Conservation (phyloP, 2,888 invertebrate species). For the Ectropis crepuscularia region DNA sequence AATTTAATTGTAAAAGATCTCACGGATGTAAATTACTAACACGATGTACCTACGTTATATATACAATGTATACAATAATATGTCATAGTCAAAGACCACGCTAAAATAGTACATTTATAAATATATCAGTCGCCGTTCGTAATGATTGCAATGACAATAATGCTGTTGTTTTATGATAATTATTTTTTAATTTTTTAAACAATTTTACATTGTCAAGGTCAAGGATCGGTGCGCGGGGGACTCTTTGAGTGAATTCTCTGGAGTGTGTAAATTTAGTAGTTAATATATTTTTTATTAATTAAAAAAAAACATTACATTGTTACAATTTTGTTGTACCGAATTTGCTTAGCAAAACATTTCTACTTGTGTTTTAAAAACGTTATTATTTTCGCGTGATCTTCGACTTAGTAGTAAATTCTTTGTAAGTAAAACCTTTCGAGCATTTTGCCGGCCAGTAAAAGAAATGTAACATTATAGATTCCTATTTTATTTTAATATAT, state of each 20-base stretch:
- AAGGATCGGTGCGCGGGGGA: too few relatives aligned
- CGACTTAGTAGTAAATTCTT: slow-evolving; percentile 12
- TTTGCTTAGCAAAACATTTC: too few relatives aligned
- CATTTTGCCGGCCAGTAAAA: slow-evolving; percentile 74
- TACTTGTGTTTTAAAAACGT: too few relatives aligned
- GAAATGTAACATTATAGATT: slow-evolving; percentile 50
- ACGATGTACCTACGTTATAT: background rate
- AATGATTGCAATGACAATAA: too few relatives aligned
- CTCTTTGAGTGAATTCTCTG: too few relatives aligned
- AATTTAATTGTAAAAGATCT: slow-evolving; percentile 53
- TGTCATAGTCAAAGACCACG: slow-evolving; percentile 12
- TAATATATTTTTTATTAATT: too few relatives aligned
- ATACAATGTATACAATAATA: slow-evolving; percentile 6
- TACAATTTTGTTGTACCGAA: too few relatives aligned
- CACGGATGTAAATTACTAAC: slow-evolving; percentile 42
- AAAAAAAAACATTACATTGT: too few relatives aligned
- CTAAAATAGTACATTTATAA: background rate
- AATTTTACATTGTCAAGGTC: too few relatives aligned
- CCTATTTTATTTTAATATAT: slow-evolving; percentile 37
- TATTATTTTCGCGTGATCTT: slow-evolving; percentile 1
- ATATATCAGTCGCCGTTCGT: background rate
- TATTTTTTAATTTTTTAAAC: too few relatives aligned
- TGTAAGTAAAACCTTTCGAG: slow-evolving; percentile 44
- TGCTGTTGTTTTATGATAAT: too few relatives aligned
- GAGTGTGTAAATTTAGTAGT: too few relatives aligned